These are phyloP conservation scores for Aleiodes leptofemur DNA, from an alignment of 2,888 invertebrate species.

Conservation along the genomic window DNA sequence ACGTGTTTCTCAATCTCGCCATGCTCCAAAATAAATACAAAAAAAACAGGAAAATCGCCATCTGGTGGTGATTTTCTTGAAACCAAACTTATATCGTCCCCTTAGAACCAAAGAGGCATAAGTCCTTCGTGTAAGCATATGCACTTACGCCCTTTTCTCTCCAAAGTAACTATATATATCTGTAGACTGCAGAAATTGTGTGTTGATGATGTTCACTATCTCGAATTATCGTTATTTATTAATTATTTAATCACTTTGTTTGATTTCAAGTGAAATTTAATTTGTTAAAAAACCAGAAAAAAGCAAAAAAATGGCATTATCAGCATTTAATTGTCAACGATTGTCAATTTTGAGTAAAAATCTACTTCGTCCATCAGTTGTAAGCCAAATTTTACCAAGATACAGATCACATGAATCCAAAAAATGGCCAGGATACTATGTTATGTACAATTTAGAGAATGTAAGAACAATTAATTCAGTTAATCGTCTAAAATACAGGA, in stretches of 20 bases:
- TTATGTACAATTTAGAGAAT: slow-evolving; percentile 57
- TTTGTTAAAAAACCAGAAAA: neutral
- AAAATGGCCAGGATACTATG: slow-evolving; percentile 56
- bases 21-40: slow-evolving; percentile 14
- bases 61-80: slow-evolving; percentile 1
- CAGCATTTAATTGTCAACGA: slow-evolving; percentile 22
- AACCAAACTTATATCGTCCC: too few species aligned
- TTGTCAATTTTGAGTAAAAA: slow-evolving; percentile 29
- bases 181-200: too few species aligned
- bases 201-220: too few species aligned
- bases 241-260: too few species aligned
- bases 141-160: too few species aligned
- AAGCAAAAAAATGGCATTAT: slow-evolving; percentile 28
- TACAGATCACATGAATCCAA: slow-evolving; percentile 43
- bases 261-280: neutral
- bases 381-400: slow-evolving; percentile 42
- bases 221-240: too few species aligned
- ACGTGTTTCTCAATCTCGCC: slow-evolving; percentile 21
- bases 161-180: too few species aligned
- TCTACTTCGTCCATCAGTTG: slow-evolving; percentile 42
- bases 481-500: slow-evolving; percentile 54
- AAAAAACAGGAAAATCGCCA: neutral
- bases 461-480: slow-evolving; percentile 39
- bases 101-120: too few species aligned
- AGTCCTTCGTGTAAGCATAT: too few species aligned